phyloP scores from a whole-genome alignment of 2,797 vertebrate species.

The Alauda arvensis region DNA sequence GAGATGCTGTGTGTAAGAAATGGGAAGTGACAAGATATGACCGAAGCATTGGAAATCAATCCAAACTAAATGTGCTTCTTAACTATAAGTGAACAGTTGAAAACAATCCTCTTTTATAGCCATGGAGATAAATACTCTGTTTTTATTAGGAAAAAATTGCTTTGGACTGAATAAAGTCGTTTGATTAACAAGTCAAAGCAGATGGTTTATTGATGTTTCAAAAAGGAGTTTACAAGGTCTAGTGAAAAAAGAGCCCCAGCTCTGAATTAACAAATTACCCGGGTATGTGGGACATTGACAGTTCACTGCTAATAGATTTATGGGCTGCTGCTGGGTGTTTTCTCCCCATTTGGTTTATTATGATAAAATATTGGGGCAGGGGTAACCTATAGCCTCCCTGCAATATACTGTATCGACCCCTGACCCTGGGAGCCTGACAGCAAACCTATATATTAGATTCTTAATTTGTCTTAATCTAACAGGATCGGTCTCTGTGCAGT shows the following conservation, averaged over 20 bases:
- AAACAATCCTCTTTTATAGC: constrained; percentile 85
- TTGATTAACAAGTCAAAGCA: constrained; percentile 83
- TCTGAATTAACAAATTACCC: constrained; percentile 79
- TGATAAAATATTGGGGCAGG: constrained; percentile 75
- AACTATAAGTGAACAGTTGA: constrained; percentile 98
- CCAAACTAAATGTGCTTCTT: constrained; percentile 97
- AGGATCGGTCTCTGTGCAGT: constrained; percentile 55
- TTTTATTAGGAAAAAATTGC: constrained; percentile 85
- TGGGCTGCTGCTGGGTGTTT: constrained; percentile 73
- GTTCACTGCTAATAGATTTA: constrained; percentile 79
- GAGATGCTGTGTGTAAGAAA: constrained; percentile 95
- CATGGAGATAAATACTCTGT: constrained; percentile 83
- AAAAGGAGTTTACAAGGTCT: constrained; percentile 79
- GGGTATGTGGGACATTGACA: constrained; percentile 74
- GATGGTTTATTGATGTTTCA: constrained; percentile 81
- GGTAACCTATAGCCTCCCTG: constrained; percentile 70
- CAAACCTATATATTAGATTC: constrained; percentile 69
- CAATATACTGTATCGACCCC: constrained; percentile 74
- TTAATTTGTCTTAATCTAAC: constrained; percentile 77
- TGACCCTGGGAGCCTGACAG: constrained; percentile 68
- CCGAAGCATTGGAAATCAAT: constrained; percentile 99
- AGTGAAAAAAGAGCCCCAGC: constrained; percentile 70
- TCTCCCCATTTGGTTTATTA: constrained; percentile 76
- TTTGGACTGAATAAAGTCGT: constrained; percentile 81
- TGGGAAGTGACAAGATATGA: constrained; percentile 99